Conservation (phyloP, 1,140 invertebrate genomes). For the Drosophila auraria region DNA sequence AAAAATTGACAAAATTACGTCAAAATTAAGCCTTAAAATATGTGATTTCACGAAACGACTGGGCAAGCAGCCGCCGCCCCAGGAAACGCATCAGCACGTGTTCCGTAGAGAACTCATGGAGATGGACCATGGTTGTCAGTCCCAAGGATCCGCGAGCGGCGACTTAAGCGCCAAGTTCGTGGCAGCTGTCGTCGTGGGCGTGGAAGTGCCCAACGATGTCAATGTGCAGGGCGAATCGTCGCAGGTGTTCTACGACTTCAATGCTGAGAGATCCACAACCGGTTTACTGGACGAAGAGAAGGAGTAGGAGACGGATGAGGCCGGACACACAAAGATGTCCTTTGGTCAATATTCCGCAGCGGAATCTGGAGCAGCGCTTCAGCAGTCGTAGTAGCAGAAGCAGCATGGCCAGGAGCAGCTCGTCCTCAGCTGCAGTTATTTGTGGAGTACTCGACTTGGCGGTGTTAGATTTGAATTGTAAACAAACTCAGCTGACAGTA, state of each 20-base stretch:
- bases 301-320: background rate
- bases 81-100: too few relatives aligned
- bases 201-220: slow-evolving; percentile 78
- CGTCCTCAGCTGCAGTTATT: too few relatives aligned
- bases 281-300: slow-evolving; percentile 42
- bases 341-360: slow-evolving; percentile 46
- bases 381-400: slow-evolving; percentile 6
- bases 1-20: too few relatives aligned
- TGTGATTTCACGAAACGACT: too few relatives aligned
- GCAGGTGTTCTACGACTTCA: slow-evolving; percentile 83
- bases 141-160: slow-evolving; percentile 78
- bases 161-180: slow-evolving; percentile 10
- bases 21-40: too few relatives aligned
- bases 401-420: background rate
- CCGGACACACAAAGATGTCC: slow-evolving; percentile 69
- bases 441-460: too few relatives aligned
- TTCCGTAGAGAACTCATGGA: too few relatives aligned
- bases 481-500: too few relatives aligned
- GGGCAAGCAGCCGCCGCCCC: too few relatives aligned
- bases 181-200: slow-evolving; percentile 14
- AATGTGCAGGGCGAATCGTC: slow-evolving; percentile 83
- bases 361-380: slow-evolving; percentile 36
- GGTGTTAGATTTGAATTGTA: too few relatives aligned
- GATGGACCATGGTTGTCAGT: slow-evolving; percentile 80
- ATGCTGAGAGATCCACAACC: slow-evolving; percentile 43